Conservation (phyloP, 2,797 vertebrate species). For the Gallinago nigripennis region DNA sequence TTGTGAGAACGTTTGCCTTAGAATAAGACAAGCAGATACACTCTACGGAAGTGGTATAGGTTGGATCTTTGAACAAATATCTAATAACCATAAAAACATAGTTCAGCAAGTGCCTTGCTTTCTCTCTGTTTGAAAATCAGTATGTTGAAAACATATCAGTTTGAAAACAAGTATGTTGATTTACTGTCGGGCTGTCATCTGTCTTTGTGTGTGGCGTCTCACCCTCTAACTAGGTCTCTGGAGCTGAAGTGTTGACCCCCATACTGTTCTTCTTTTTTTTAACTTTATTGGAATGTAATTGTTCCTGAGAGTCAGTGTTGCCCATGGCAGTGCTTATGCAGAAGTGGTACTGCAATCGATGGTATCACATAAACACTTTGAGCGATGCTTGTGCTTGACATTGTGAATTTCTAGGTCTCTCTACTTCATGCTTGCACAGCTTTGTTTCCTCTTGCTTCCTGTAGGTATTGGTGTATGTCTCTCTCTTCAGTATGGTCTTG, state of each 20-base stretch:
- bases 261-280: background rate
- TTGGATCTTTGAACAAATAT: background rate
- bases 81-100: background rate
- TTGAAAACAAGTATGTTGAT: background rate
- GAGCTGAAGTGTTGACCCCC: background rate
- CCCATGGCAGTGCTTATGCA: background rate
- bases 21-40: background rate
- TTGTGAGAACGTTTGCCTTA: background rate
- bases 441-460: constrained; percentile 1
- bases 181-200: background rate
- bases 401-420: background rate
- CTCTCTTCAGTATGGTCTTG: background rate
- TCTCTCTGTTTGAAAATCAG: background rate
- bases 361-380: background rate
- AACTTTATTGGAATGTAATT: background rate
- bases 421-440: background rate
- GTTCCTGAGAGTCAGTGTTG: background rate
- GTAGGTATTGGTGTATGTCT: background rate
- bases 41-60: background rate
- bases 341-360: background rate
- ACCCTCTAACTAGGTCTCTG: background rate
- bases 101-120: background rate
- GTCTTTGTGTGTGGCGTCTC: background rate
- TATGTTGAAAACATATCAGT: no score
- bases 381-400: background rate